Conservation (phyloP, 2,113 vertebrate species). For the Ancistrus triradiatus region DNA sequence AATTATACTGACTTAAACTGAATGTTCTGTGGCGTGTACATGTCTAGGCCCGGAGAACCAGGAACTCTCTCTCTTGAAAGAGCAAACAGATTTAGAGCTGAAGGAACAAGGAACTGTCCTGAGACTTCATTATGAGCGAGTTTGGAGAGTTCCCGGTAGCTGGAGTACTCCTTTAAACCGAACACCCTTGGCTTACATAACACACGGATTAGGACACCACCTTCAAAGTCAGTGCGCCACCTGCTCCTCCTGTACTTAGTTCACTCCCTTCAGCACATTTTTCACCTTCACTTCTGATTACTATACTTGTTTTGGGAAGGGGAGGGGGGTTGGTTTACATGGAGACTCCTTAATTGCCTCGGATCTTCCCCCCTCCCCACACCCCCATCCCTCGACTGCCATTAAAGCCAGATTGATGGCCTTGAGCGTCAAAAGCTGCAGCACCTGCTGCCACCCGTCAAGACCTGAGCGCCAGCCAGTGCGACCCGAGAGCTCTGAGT, state of each 20-base stretch:
- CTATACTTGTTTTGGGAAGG: neutral
- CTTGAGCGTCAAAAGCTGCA: conserved; percentile 34
- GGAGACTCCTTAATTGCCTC: conserved; percentile 30
- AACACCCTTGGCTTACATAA: neutral
- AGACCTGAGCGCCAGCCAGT: conserved; percentile 3
- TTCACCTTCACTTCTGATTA: conserved; percentile 1
- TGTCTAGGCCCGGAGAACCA: too few relatives aligned
- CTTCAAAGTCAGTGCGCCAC: conserved; percentile 11
- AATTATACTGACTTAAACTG: too few relatives aligned
- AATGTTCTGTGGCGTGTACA: too few relatives aligned
- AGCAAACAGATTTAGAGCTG: too few relatives aligned
- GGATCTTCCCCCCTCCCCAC: neutral
- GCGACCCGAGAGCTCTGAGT: too few relatives aligned
- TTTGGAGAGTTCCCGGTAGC: too few relatives aligned
- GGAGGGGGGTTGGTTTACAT: neutral
- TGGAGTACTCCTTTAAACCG: neutral
- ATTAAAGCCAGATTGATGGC: conserved; percentile 43
- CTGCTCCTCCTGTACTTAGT: conserved; percentile 1
- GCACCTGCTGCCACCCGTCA: conserved; percentile 49
- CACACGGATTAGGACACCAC: neutral
- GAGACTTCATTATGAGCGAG: neutral
- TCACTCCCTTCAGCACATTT: neutral
- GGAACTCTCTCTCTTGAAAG: too few relatives aligned
- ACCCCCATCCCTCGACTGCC: neutral
- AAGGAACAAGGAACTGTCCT: too few relatives aligned